A percentile compares a stretch with the other conserved stretches of the same genome.
Evolutionary conservation across 2,113 vertebrate species (phyloP).

Genomic region (Aspidoscelis tigris): DNA sequence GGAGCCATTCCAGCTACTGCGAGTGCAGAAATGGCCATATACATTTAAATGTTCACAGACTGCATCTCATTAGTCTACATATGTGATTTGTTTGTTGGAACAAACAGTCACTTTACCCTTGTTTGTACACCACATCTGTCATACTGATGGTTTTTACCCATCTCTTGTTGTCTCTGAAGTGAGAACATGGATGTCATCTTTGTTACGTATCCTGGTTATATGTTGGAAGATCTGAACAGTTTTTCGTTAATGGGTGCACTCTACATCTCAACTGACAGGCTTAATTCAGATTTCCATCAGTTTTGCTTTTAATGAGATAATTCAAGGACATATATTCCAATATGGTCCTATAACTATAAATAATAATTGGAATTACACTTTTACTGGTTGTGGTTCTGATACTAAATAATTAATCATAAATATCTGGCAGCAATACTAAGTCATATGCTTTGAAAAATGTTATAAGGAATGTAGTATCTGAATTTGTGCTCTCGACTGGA

Average conservation of each 20-base stretch:
- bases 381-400: background rate
- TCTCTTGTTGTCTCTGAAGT: background rate
- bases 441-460: background rate
- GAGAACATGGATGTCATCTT: background rate
- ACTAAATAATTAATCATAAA: background rate
- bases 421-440: background rate
- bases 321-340: background rate
- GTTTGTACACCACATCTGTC: background rate
- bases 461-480: background rate
- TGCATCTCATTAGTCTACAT: too few species aligned
- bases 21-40: too few species aligned
- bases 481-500: background rate
- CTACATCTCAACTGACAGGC: fast-evolving
- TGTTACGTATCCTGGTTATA: background rate
- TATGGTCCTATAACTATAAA: background rate
- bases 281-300: background rate
- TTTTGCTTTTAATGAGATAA: background rate
- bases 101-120: too few species aligned
- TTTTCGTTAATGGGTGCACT: fast-evolving
- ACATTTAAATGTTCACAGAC: too few species aligned
- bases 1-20: too few species aligned
- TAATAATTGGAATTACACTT: background rate
- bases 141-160: too few species aligned
- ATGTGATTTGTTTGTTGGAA: too few species aligned
- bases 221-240: background rate